Conservation (phyloP, 2,113 vertebrate genomes). For the Rhegmatorhina hoffmannsi region DNA sequence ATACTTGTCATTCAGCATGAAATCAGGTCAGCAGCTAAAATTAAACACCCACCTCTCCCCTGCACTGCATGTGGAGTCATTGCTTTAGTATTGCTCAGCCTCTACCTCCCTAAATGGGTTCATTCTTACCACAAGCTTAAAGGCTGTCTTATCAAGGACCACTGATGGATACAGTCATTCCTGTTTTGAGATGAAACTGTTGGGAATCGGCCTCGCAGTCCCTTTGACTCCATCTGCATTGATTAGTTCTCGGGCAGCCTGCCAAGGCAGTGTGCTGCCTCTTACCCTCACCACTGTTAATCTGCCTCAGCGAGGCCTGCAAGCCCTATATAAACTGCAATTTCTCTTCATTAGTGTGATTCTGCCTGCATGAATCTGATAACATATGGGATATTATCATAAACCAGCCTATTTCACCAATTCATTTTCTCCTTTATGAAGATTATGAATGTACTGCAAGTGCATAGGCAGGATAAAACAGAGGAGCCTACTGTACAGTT, state of each 20-base stretch:
- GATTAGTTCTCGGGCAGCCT: constrained; percentile 76
- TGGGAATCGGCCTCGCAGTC: constrained; percentile 69
- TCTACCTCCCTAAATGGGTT: constrained; percentile 30
- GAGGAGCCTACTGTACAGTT: not conserved
- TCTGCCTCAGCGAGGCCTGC: constrained; percentile 59
- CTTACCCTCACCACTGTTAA: constrained; percentile 63
- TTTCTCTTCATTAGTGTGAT: constrained; percentile 76
- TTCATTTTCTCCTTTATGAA: constrained; percentile 64
- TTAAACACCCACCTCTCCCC: constrained; percentile 66
- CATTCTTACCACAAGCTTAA: constrained; percentile 46
- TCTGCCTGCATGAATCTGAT: constrained; percentile 67
- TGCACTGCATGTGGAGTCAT: constrained; percentile 51
- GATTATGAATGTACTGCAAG: constrained; percentile 62
- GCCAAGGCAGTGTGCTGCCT: constrained; percentile 70
- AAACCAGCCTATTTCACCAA: constrained; percentile 52
- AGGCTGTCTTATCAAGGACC: constrained; percentile 63
- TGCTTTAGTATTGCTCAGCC: constrained; percentile 52
- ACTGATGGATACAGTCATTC: constrained; percentile 55
- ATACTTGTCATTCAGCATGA: constrained; percentile 71
- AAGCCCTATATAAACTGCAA: constrained; percentile 70
- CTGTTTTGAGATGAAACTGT: constrained; percentile 39
- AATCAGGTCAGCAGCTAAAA: constrained; percentile 82
- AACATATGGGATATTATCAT: constrained; percentile 72
- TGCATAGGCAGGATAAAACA: constrained; percentile 9
- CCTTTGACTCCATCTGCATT: constrained; percentile 76